Evolutionary conservation across 2,888 invertebrate genomes (phyloP).

Genomic region (Lissonota sp.): DNA sequence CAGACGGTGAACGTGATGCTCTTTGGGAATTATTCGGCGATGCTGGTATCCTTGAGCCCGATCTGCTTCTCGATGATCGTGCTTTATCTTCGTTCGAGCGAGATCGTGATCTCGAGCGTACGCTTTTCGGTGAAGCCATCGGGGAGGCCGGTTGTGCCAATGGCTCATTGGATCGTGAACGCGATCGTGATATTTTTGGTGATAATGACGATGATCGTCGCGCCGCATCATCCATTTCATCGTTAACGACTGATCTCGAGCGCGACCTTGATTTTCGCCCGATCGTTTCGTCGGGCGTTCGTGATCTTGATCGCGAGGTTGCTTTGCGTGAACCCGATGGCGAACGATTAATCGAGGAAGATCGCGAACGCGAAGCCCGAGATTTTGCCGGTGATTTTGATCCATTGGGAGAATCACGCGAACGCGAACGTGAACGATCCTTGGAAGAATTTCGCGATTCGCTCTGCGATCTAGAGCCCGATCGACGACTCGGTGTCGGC

Average conservation of each 20-base stretch:
- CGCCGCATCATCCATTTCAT: too few species aligned
- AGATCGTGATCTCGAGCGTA: slow-evolving; percentile 65
- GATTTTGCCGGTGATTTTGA: slow-evolving; percentile 70
- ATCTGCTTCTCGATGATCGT: slow-evolving; percentile 67
- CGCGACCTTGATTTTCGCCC: too few species aligned
- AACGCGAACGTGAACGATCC: slow-evolving; percentile 8
- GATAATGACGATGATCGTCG: not conserved
- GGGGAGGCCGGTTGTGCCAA: slow-evolving; percentile 46
- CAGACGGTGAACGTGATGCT: slow-evolving; percentile 69
- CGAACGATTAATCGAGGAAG: too few species aligned
- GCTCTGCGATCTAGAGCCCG: slow-evolving; percentile 61
- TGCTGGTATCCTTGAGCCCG: slow-evolving; percentile 59
- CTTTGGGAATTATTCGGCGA: slow-evolving; percentile 63
- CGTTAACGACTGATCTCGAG: too few species aligned
- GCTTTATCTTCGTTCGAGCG: slow-evolving; percentile 43
- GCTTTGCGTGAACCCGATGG: too few species aligned
- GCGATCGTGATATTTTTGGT: slow-evolving; percentile 68
- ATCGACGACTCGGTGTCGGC: slow-evolving; percentile 59
- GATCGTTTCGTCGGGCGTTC: too few species aligned
- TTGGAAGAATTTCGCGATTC: slow-evolving; percentile 54
- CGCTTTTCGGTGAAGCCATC: slow-evolving; percentile 19
- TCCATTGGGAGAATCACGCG: slow-evolving; percentile 38
- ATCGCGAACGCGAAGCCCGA: too few species aligned
- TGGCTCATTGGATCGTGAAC: slow-evolving; percentile 8
- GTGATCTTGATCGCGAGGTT: too few species aligned